A percentile compares a stretch with the other conserved stretches of the same genome.
Evolutionary conservation across 64 coral and sea anemone genomes (phyloP).

Genomic region (Actinia equina): DNA sequence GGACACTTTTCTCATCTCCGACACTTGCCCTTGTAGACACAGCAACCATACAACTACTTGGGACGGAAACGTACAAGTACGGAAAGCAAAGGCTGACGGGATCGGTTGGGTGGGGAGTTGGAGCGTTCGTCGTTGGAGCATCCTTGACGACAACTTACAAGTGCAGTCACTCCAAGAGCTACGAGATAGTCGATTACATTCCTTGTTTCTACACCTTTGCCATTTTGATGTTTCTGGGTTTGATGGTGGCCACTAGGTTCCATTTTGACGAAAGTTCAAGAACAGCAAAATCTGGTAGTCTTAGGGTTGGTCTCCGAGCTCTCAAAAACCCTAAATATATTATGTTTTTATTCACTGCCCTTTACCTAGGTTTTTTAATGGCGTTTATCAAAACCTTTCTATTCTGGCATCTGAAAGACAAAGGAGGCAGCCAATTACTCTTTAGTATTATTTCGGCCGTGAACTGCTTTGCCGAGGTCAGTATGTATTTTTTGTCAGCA

Average conservation of each 20-base stretch:
- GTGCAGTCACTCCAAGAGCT: constrained; percentile 79
- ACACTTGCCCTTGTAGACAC: constrained; percentile 91
- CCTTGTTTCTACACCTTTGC: constrained; percentile 99
- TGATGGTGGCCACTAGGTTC: constrained; percentile 78
- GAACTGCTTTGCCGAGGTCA: constrained; percentile 97
- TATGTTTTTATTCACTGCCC: constrained; percentile 97
- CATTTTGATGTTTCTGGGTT: constrained; percentile 77
- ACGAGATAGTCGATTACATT: constrained; percentile 95
- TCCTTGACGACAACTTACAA: constrained; percentile 87
- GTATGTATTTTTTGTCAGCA: constrained; percentile 99
- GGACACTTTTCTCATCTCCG: constrained; percentile 88
- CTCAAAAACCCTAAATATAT: constrained; percentile 93
- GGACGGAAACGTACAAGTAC: constrained; percentile 89
- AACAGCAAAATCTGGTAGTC: constrained; percentile 55
- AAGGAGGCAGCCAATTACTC: constrained; percentile 88
- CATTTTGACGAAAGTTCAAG: constrained; percentile 83
- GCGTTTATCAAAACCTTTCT: constrained; percentile 99
- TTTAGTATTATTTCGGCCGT: constrained; percentile 99
- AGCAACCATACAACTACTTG: constrained; percentile 86
- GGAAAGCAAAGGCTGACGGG: constrained; percentile 97
- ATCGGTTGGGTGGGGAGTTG: constrained; percentile 95
- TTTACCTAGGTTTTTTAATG: constrained; percentile 96
- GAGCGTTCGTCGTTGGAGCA: constrained; percentile 94
- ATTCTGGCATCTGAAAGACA: constrained; percentile 98
- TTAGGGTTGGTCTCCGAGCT: constrained; percentile 83